Conservation (phyloP, 2,113 vertebrate species). For the Leptosomus discolor region DNA sequence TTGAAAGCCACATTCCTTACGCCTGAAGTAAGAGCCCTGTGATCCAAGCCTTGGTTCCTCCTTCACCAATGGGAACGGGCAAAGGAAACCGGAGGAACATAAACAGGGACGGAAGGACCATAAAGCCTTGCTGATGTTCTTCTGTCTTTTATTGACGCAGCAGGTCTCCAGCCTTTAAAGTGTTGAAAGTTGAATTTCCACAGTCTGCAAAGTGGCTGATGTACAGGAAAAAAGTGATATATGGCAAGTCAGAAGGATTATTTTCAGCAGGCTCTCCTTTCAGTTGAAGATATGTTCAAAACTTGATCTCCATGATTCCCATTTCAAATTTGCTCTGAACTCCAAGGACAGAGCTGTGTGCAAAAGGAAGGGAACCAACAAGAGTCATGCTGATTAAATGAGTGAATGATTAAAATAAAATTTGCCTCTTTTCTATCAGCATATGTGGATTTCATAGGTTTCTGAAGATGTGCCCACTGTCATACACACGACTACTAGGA, state of each 20-base stretch:
- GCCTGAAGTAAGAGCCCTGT: neutral
- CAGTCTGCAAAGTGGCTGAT: neutral
- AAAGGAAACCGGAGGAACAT: neutral
- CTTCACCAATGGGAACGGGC: neutral
- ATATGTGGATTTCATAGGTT: neutral
- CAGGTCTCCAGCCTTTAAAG: neutral
- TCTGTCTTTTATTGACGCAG: neutral
- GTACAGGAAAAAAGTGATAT: neutral
- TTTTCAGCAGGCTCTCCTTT: neutral
- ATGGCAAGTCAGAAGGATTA: neutral
- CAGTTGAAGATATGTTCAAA: neutral
- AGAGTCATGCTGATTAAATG: neutral
- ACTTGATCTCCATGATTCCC: neutral
- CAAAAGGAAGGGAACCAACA: neutral
- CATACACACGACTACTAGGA: neutral
- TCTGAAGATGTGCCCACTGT: neutral
- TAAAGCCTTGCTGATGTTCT: neutral
- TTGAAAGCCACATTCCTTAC: neutral
- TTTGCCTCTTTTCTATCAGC: neutral
- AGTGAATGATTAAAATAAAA: neutral
- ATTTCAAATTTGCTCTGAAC: neutral
- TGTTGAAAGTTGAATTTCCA: neutral
- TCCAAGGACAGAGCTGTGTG: neutral
- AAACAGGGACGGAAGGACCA: neutral
- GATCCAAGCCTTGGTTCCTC: neutral